Evolutionary conservation across 64 coral and sea anemone genomes (phyloP).

Genomic region (Dendronephthya gigantea): DNA sequence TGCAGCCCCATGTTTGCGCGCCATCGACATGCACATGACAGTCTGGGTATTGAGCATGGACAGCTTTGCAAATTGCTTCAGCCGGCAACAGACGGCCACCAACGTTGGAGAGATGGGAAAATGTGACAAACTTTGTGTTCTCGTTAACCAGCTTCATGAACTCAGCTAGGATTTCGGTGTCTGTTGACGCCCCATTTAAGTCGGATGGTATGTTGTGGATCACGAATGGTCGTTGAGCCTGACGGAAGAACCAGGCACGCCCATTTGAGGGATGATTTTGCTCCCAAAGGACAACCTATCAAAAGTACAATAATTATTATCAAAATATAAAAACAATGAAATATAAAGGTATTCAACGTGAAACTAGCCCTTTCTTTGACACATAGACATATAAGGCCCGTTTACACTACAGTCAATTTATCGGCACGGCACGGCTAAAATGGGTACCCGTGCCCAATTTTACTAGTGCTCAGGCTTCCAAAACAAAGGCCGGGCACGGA

Average conservation of each 20-base stretch:
- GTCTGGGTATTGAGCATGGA: not conserved
- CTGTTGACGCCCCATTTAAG: not conserved
- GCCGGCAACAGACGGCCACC: not conserved
- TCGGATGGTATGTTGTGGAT: not conserved
- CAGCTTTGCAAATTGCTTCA: not conserved
- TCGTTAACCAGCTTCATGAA: not conserved
- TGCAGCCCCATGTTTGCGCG: not conserved
- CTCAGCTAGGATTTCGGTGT: not conserved
- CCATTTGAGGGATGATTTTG: constrained; percentile 24
- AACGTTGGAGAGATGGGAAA: not conserved
- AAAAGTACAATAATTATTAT: not conserved
- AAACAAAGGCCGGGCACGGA: too few species aligned
- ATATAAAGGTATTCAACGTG: too few species aligned
- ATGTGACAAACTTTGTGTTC: not conserved
- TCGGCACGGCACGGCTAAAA: too few species aligned
- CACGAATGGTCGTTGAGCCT: not conserved
- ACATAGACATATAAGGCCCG: too few species aligned
- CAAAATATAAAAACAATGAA: too few species aligned
- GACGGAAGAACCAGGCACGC: not conserved
- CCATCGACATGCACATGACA: not conserved
- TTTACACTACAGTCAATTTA: too few species aligned
- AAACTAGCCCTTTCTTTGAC: too few species aligned
- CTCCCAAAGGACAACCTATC: constrained; percentile 5
- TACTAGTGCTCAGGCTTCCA: too few species aligned
- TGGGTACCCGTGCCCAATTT: too few species aligned